A percentile compares a stretch with the other conserved stretches of the same genome.
phyloP scores from a whole-genome alignment of 2,113 vertebrate species.

The Platysternon megacephalum region DNA sequence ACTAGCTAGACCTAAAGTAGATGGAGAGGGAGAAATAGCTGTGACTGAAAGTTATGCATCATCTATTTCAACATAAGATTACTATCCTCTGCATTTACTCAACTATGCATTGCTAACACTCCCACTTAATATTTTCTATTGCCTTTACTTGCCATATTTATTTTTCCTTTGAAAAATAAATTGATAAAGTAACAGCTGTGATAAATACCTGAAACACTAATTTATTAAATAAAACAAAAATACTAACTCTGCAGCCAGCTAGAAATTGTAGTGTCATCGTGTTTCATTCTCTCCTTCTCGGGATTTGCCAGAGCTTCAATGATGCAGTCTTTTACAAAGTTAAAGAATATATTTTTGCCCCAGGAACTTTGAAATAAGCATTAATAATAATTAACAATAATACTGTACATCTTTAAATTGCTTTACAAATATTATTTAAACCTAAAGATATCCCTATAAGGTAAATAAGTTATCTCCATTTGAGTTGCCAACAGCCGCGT shows the following conservation, averaged over 20 bases:
- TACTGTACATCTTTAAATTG: not conserved
- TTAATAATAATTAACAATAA: not conserved
- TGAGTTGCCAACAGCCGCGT: not conserved
- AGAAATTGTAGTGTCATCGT: constrained; percentile 97
- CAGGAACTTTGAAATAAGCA: not conserved
- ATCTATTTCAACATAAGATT: not conserved
- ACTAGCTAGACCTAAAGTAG: constrained; percentile 88
- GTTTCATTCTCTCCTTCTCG: constrained; percentile 99
- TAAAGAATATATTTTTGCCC: constrained; percentile 73
- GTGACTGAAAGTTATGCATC: not conserved
- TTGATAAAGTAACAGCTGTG: not conserved
- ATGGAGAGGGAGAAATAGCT: not conserved
- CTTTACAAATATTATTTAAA: not conserved
- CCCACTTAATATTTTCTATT: not conserved
- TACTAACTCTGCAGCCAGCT: constrained; percentile 97
- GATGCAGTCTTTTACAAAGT: constrained; percentile 91
- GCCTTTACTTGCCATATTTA: constrained; percentile 4
- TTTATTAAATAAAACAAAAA: constrained; percentile 28
- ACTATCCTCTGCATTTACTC: not conserved
- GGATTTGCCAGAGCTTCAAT: constrained; percentile 99
- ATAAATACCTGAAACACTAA: not conserved
- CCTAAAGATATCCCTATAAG: not conserved
- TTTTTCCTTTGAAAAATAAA: not conserved
- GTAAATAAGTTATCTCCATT: not conserved
- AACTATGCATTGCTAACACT: not conserved